Evolutionary conservation across 2,888 invertebrate genomes (phyloP).

Genomic region (Drosophila rellima): DNA sequence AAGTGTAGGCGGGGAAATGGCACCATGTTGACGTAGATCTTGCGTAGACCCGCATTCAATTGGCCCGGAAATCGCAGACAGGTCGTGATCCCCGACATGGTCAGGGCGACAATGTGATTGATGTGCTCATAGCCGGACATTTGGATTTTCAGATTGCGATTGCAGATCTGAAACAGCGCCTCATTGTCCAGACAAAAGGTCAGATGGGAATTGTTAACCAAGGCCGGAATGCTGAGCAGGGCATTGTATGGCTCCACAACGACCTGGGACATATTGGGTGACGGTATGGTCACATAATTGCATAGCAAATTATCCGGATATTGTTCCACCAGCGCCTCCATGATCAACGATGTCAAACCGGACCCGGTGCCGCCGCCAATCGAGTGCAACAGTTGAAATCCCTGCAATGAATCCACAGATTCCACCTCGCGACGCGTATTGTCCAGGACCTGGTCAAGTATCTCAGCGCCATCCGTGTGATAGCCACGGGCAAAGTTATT

Average conservation of each 20-base stretch:
- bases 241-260: conserved; percentile 84
- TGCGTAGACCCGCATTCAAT: conserved; percentile 93
- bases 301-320: conserved; percentile 91
- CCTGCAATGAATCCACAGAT: conserved; percentile 86
- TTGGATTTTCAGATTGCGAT: conserved; percentile 73
- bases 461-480: conserved; percentile 83
- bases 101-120: conserved; percentile 83
- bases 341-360: conserved; percentile 91
- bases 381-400: conserved; percentile 90
- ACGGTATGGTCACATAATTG: conserved; percentile 89
- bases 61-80: conserved; percentile 96
- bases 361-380: conserved; percentile 92
- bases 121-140: conserved; percentile 77
- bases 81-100: conserved; percentile 90
- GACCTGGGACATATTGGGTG: conserved; percentile 79
- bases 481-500: conserved; percentile 90
- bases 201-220: conserved; percentile 78
- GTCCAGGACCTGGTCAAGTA: conserved; percentile 80
- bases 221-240: conserved; percentile 75
- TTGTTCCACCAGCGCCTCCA: conserved; percentile 90
- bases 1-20: conserved; percentile 95
- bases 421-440: conserved; percentile 81
- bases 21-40: conserved; percentile 96
- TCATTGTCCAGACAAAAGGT: conserved; percentile 84
- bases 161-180: conserved; percentile 83